Conservation (phyloP, 2,888 invertebrate genomes). For the Corbicula japonica region DNA sequence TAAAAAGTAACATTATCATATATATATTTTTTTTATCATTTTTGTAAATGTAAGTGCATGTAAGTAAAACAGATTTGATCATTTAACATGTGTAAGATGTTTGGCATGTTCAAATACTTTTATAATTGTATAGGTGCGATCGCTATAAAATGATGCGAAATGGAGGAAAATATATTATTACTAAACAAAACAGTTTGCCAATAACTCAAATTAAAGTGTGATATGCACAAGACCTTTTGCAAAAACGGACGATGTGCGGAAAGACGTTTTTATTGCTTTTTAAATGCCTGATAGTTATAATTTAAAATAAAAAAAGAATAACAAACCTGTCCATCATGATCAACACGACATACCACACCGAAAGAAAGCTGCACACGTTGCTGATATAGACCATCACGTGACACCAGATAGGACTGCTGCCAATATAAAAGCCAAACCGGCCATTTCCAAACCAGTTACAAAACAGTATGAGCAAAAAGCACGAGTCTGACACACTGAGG, state of each 20-base stretch:
- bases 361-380: slow-evolving; percentile 92
- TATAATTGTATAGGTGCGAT: background rate
- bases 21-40: no score
- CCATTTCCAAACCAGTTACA: slow-evolving; percentile 74
- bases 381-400: slow-evolving; percentile 76
- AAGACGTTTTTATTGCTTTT: background rate
- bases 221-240: no score
- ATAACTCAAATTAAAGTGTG: background rate
- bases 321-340: slow-evolving; percentile 95
- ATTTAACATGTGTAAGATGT: no score
- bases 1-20: no score
- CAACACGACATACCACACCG: slow-evolving; percentile 95
- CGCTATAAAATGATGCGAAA: background rate
- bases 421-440: slow-evolving; percentile 27
- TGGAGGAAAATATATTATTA: background rate
- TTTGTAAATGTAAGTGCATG: no score
- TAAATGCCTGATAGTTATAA: background rate
- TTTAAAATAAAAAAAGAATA: no score
- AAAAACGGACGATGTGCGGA: no score
- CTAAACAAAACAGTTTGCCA: background rate
- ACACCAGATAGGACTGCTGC: slow-evolving; percentile 34
- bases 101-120: background rate
- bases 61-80: no score
- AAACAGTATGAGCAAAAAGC: slow-evolving; percentile 91
- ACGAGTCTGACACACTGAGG: slow-evolving; percentile 92